Evolutionary conservation across 2,888 invertebrate genomes (phyloP), one percentile per base, ranked within the genome.

Genomic region (Ctenicera cuprea): DNA sequence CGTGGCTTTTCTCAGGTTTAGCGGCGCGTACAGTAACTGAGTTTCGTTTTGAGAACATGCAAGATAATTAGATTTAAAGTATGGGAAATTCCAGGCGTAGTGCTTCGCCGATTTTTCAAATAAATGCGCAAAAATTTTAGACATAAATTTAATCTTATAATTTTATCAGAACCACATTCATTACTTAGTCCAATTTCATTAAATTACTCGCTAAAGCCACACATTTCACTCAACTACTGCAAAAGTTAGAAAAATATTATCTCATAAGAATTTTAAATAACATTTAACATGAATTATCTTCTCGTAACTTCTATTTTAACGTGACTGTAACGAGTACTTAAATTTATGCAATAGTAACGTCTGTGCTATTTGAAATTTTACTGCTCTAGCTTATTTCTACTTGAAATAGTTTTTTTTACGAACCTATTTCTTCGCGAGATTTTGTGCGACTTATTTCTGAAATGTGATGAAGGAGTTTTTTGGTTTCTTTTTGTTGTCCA

Each of bases 261-360:
- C 30, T 59, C 57, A 12, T 30, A 30, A 20, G 20, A 59, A 38
- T 59, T 59, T 54, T 59, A 59, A 59, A 59, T 59, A 59, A 59
- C 59, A 14, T 38, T 38, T 38, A 59, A 20, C 59, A 59, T 12
- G 57, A 57, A 59, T 59, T 41, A 38, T 12, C 38, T 57, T 59
- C 59, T 18, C 5, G 11, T 59, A 33, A 38, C 37, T 59, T 14
- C 20, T 59, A 22, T 20, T 59, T 59, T 38, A 59, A 59, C 16
- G 59, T 59, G 59, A 41, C 38, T 59, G 38, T 38, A 59, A 59
- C 38, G 59, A 38, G 37, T 5, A 38, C 18, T 59, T 38, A 59
- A 33, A 59, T 59, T 59, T 59, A 59, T 59, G 59, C 38, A 54
- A 22, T 54, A 54, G 8, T 54, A 54, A 30, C 54, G 26, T 30